Evolutionary conservation across 2,113 vertebrate species (phyloP), one percentile per base, ranked within the genome.

Genomic region (Pseudorasbora parva): DNA sequence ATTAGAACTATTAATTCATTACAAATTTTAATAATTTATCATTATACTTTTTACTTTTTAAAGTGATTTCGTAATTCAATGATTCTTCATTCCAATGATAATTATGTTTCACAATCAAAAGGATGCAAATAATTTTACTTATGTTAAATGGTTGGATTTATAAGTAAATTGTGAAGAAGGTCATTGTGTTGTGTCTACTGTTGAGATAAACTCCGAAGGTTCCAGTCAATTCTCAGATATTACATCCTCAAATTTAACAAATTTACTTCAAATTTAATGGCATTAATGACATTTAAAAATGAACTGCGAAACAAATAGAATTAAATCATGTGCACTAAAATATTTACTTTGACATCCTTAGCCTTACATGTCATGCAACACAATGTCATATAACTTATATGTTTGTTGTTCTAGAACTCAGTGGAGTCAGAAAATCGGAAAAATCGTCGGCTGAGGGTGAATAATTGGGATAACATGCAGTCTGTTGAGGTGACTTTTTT

Each of bases 341-440:
- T 17, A 54, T 19, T 54, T 5, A 68, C 30, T 68, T 68, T 30
- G 33, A 37, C 69, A 47, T 72, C 9, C 2, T 62, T 17, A 47
- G 47, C 9, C 2, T 62, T 17, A 19, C 7, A 9, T 73, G 2
- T 11, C 51, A 14, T 37, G 7, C 9, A 33, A 27, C 9, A 51
- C 17, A 17, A 30, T 25, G 47, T 11, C 60, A 45, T 64, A 64
- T 27, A 12, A 49, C 5, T 49, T 66, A 15, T 14, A 17, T 14
- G 9, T 54, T 49, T 78, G 41, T 47, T 90, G 85, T 84, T 88
- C 82, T 89, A 98, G 97, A 93, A 90, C 14, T 88, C 92, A 62
- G 89, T 95, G 81, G 92, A 89, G 84, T 95, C 83, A 72, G 95
- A 96, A 86, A 97, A 96, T 88, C 94, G 93, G 90, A 97, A 94